Conservation (phyloP, 2,113 vertebrate genomes). For the Microcebus ravelobensis region DNA sequence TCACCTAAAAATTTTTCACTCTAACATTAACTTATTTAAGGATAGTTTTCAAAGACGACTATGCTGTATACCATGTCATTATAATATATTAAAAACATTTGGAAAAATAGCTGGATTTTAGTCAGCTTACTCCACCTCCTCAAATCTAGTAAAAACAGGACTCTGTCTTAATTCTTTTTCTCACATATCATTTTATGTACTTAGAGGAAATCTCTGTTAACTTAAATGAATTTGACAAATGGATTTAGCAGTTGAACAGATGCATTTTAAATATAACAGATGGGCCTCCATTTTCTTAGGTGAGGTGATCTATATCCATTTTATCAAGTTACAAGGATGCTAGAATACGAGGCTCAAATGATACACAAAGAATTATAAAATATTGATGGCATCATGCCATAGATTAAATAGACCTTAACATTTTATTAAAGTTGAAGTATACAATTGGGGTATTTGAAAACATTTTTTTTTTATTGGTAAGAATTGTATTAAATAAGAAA, state of each 20-base stretch:
- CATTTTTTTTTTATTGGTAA: background rate
- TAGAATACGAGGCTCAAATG: conserved; percentile 46
- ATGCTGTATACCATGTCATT: background rate
- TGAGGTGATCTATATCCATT: conserved; percentile 70
- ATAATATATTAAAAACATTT: conserved; percentile 47
- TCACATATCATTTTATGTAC: conserved; percentile 49
- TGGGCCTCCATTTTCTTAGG: conserved; percentile 71
- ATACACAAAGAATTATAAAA: conserved; percentile 56
- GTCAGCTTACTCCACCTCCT: background rate
- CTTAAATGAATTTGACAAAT: conserved; percentile 77
- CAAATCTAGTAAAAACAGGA: conserved; percentile 41
- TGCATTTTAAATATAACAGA: conserved; percentile 75
- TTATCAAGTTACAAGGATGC: conserved; percentile 67
- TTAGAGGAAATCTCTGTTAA: conserved; percentile 67
- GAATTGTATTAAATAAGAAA: background rate
- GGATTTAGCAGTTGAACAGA: conserved; percentile 78
- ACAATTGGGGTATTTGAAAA: background rate
- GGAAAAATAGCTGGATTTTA: background rate
- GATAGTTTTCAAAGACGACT: background rate
- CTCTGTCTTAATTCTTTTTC: conserved; percentile 62
- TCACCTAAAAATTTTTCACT: background rate
- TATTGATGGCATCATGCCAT: background rate
- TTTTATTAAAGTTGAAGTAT: conserved; percentile 63
- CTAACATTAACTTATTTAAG: background rate
- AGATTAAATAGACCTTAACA: conserved; percentile 40